These are phyloP conservation scores for Schlechtendalia chinensis DNA, from an alignment of 1,140 invertebrate genomes.

Conservation along the genomic window DNA sequence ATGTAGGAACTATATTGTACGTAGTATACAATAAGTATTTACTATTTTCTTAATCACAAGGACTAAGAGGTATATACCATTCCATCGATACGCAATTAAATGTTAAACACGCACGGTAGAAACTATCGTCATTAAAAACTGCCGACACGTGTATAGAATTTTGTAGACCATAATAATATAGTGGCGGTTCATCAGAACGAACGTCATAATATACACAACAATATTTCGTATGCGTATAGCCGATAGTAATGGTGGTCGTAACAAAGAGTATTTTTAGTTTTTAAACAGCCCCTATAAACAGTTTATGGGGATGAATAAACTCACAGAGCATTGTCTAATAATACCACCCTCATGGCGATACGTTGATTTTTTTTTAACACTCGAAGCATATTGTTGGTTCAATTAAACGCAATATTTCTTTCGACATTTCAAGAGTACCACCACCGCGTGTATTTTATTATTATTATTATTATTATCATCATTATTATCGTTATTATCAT, in stretches of 20 bases:
- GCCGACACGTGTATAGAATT: neutral
- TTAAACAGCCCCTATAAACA: conserved; percentile 25
- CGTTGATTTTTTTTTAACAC: neutral
- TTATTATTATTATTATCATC: too few species aligned
- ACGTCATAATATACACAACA: neutral
- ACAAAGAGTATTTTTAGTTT: conserved; percentile 34
- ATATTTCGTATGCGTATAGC: neutral
- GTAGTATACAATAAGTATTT: neutral
- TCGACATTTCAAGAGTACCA: neutral
- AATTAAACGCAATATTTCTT: conserved; percentile 11
- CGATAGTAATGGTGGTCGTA: neutral
- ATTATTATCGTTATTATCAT: too few species aligned
- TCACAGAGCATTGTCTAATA: conserved; percentile 4
- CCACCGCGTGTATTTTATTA: too few species aligned
- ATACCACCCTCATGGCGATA: conserved; percentile 19
- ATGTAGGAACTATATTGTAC: neutral
- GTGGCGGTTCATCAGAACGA: neutral
- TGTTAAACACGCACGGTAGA: neutral
- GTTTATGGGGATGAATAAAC: conserved; percentile 14
- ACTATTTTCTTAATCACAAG: too few species aligned
- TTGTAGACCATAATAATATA: neutral
- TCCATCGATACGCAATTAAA: neutral
- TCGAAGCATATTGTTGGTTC: neutral
- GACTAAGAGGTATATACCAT: neutral
- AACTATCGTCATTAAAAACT: conserved; percentile 17